Conservation (phyloP, 2,113 vertebrate species). For the human region GRCh38 chr2:2863001-2863500, state of each 20-base stretch:
- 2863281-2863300: background rate
- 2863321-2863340: background rate
- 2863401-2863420: background rate
- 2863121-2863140: background rate
- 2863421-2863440: background rate
- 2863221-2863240: background rate
- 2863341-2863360: background rate
- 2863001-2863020: background rate
- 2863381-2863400: background rate
- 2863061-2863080: too few species aligned
- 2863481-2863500: background rate
- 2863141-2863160: background rate
- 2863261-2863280: background rate
- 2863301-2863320: background rate
- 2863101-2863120: accelerated
- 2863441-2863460: background rate
- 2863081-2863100: background rate
- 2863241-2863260: background rate
- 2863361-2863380: background rate
- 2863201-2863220: background rate
- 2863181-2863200: background rate
- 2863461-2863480: background rate
- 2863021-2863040: background rate
- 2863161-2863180: background rate
- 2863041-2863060: background rate